Evolutionary conservation across 2,797 vertebrate species (phyloP).

Genomic region (Takifugu ocellatus): DNA sequence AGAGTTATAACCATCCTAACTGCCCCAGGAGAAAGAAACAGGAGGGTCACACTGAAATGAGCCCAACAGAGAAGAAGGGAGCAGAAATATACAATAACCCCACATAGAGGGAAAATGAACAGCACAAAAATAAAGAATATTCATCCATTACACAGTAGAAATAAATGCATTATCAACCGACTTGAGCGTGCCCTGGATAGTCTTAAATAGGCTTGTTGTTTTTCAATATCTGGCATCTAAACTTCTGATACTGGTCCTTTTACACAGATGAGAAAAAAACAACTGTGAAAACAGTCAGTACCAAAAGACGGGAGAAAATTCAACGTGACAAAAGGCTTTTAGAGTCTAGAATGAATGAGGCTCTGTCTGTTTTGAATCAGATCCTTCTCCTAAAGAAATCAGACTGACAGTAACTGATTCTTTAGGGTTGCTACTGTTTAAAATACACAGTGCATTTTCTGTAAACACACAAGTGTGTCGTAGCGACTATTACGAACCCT

Average conservation of each 20-base stretch:
- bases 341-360: slow-evolving; percentile 19
- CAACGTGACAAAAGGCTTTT: slow-evolving; percentile 23
- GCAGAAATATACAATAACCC: slow-evolving; percentile 37
- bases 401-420: slow-evolving; percentile 14
- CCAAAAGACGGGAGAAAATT: slow-evolving; percentile 30
- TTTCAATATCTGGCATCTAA: slow-evolving; percentile 51
- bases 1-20: slow-evolving; percentile 71
- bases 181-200: slow-evolving; percentile 48
- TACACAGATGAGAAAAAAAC: slow-evolving; percentile 44
- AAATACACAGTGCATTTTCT: slow-evolving; percentile 27
- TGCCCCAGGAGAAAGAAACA: slow-evolving; percentile 58
- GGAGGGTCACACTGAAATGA: slow-evolving; percentile 45
- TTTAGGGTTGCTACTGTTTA: slow-evolving; percentile 2
- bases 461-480: slow-evolving; percentile 25
- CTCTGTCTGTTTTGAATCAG: slow-evolving; percentile 25
- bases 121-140: slow-evolving; percentile 46
- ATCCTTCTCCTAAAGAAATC: slow-evolving; percentile 28
- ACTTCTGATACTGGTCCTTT: slow-evolving; percentile 36
- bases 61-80: slow-evolving; percentile 29
- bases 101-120: slow-evolving; percentile 23
- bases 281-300: slow-evolving; percentile 50
- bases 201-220: slow-evolving; percentile 61
- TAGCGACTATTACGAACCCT: slow-evolving; percentile 40
- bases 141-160: slow-evolving; percentile 58
- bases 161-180: slow-evolving; percentile 61